These are phyloP conservation scores for Sisor rabdophorus DNA, from an alignment of 2,113 vertebrate species.

Conservation along the genomic window DNA sequence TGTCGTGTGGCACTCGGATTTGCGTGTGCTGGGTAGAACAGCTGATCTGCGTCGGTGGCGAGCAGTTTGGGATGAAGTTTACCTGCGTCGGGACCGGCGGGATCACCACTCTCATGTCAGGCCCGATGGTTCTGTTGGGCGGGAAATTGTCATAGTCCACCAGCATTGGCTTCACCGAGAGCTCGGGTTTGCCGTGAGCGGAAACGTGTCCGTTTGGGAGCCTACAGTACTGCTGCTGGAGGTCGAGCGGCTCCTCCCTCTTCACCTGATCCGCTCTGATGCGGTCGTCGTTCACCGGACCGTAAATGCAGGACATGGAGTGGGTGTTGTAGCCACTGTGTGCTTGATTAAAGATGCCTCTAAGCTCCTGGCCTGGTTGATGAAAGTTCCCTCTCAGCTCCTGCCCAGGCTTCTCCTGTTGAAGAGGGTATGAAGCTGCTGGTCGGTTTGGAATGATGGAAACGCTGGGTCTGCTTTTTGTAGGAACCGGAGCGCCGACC, in stretches of 20 bases:
- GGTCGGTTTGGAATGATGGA: constrained; percentile 30
- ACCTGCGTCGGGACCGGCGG: constrained; percentile 65
- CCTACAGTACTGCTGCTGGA: constrained; percentile 55
- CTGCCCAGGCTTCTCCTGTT: constrained; percentile 49
- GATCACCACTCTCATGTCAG: constrained; percentile 70
- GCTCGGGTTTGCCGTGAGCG: constrained; percentile 11
- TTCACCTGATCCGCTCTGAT: constrained; percentile 49
- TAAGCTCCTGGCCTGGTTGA: constrained; percentile 8
- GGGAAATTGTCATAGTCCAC: constrained; percentile 74
- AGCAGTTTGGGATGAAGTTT: constrained; percentile 51
- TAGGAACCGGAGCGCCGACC: constrained; percentile 59
- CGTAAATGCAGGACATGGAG: constrained; percentile 52
- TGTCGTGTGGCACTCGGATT: constrained; percentile 22
- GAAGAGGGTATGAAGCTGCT: constrained; percentile 48
- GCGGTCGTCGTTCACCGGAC: constrained; percentile 45
- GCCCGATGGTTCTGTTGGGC: constrained; percentile 73
- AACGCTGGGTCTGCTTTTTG: constrained; percentile 41
- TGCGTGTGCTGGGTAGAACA: constrained; percentile 53
- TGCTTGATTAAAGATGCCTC: constrained; percentile 51
- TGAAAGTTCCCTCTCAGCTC: constrained; percentile 50
- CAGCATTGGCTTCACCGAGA: constrained; percentile 50
- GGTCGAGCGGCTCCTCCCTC: constrained; percentile 30
- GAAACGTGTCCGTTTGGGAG: constrained; percentile 35
- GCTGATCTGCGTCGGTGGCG: constrained; percentile 50
- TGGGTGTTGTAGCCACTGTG: constrained; percentile 48